Conservation (phyloP, 2,888 invertebrate genomes). For the Amphipyra tragopoginis region DNA sequence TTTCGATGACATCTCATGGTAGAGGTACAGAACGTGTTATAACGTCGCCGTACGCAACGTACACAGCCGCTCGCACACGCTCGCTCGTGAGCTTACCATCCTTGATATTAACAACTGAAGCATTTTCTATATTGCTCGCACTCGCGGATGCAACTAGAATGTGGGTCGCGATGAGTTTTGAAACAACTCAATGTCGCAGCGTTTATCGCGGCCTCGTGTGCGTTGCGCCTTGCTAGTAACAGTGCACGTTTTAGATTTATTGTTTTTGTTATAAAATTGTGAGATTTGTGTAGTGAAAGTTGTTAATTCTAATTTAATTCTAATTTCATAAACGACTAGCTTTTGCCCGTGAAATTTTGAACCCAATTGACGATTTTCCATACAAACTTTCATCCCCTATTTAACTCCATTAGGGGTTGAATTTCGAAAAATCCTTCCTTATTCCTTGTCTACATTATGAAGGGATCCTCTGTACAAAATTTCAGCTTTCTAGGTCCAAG, state of each 20-base stretch:
- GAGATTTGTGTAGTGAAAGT: not conserved
- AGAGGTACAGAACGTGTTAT: slow-evolving; percentile 38
- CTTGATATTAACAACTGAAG: slow-evolving; percentile 55
- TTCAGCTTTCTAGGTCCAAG: too few relatives aligned
- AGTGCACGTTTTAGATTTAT: slow-evolving; percentile 31
- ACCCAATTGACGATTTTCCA: too few relatives aligned
- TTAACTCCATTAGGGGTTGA: too few relatives aligned
- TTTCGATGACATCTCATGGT: too few relatives aligned
- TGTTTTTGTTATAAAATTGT: slow-evolving; percentile 2
- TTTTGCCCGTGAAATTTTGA: too few relatives aligned
- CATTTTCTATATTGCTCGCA: slow-evolving; percentile 53
- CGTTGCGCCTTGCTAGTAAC: slow-evolving; percentile 47
- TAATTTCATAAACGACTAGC: not conserved
- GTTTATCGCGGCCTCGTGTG: slow-evolving; percentile 61
- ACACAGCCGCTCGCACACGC: slow-evolving; percentile 4
- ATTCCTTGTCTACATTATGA: too few relatives aligned
- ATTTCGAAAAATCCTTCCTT: too few relatives aligned
- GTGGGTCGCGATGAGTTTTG: slow-evolving; percentile 77
- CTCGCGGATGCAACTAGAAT: slow-evolving; percentile 75
- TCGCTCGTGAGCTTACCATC: slow-evolving; percentile 49
- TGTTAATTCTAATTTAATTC: not conserved
- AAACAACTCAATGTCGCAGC: slow-evolving; percentile 76
- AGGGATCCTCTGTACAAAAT: too few relatives aligned
- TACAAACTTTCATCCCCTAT: too few relatives aligned
- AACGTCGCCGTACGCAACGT: slow-evolving; percentile 12